Base-by-base conservation (phyloP, 2,888 invertebrate species). In the Temnothorax ravouxi region DNA sequence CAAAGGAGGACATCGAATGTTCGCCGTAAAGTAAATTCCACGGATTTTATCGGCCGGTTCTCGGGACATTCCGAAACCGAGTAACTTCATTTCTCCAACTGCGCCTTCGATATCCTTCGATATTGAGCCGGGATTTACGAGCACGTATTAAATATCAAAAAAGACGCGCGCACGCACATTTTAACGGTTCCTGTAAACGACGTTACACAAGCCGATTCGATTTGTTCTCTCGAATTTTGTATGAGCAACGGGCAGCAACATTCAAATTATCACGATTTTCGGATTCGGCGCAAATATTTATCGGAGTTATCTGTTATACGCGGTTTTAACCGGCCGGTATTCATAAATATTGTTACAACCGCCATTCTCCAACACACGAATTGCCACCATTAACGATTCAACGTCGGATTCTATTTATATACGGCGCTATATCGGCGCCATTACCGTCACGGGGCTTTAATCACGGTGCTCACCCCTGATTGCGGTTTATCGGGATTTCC, bases 341-440 rank as follows among this genome's bases (percentile, higher is more conserved):
- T 77, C 77, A 61, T 62, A 75, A 81, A 75, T 64, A 81, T 81
- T 75, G 62, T 81, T 81, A 62, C 81, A 81, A 72, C 41, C 44
- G 52, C 34, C 25, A 61, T 76, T 61, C 76, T n/a, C 52, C 52
- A 75, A 52, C 79, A 50, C 69, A 59, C 79, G 69, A 79, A 83
- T 83, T 83, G 67, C 79, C 67, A n/a, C 79, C 66, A 69, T 77
- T 83, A 83, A 79, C 83, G 83, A 83, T 77, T 83, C 83, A 67
- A 69, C 83, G 83, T 59, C 79, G 67, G 67, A 83, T 83, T 79
- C 79, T 77, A 77, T 80, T 80, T 80, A 80, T 80, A 80, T 80
- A 80, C 79, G 79, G 66, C 38, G 72, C 79, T 80, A 80, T 80
- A 80, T 71, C 79, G 72, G 72, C 71, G 59, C 71, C 72, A 80